Evolutionary conservation across 2,888 invertebrate genomes (phyloP).

Genomic region (Drosophila anomelani): DNA sequence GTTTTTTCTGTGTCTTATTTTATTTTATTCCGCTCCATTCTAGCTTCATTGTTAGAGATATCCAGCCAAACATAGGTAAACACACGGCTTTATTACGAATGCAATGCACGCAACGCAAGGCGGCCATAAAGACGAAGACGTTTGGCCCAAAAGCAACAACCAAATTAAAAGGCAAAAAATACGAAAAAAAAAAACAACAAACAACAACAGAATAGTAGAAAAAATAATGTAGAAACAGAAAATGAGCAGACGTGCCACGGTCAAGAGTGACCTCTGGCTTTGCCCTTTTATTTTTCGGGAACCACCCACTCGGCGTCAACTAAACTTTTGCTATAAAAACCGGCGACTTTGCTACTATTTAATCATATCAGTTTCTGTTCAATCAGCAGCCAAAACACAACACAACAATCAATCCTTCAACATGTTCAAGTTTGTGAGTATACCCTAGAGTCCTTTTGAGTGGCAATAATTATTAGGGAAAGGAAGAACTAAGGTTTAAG

Average conservation of each 20-base stretch:
- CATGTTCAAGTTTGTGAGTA: conserved; percentile 83
- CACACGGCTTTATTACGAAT: conserved; percentile 57
- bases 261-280: conserved; percentile 31
- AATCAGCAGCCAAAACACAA: conserved; percentile 54
- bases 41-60: conserved; percentile 16
- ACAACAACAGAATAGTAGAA: conserved; percentile 4
- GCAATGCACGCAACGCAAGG: conserved; percentile 62
- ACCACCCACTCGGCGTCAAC: conserved; percentile 15
- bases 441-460: neutral
- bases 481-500: neutral
- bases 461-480: neutral
- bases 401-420: conserved; percentile 54
- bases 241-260: conserved; percentile 41
- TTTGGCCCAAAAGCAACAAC: conserved; percentile 53
- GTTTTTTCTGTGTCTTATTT: conserved; percentile 45
- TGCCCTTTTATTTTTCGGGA: conserved; percentile 15
- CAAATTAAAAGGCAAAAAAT: conserved; percentile 54
- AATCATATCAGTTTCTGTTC: conserved; percentile 72
- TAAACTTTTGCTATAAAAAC: conserved; percentile 67
- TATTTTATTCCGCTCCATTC: conserved; percentile 1
- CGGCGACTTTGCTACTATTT: conserved; percentile 27
- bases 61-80: conserved; percentile 18
- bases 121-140: conserved; percentile 67
- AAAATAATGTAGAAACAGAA: conserved; percentile 13
- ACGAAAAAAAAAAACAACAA: neutral